Base-by-base conservation (phyloP, 2,888 invertebrate species). In the Pammene fasciana region DNA sequence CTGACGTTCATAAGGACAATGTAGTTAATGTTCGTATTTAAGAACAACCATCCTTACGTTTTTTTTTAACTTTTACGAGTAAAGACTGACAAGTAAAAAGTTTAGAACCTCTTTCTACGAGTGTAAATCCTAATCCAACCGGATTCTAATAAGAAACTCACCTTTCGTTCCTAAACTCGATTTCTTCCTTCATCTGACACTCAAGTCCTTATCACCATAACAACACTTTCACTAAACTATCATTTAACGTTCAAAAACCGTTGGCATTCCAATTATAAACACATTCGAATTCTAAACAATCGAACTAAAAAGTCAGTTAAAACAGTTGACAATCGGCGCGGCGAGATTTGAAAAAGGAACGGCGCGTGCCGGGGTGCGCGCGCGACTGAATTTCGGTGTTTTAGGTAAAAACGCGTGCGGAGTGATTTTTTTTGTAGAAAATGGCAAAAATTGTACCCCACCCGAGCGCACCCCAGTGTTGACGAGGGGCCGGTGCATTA, bases 351-450 rank as follows among this genome's bases (percentile, higher is more conserved):
- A 59, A 45, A 59, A 59, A 13, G 45, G 45, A 52, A 45, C 26
- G 82, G 82, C 89, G 80, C 90, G 89, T 90, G 91, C 80, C 72
- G 82, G 76, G 76, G 71, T 90, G 92, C 92, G 89, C 87, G 84
- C 85, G 87, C 89, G 89, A 81, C 80, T 77, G 82, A 88, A 89
- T 90, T 54, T 89, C 90, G 77, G 78, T 87, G 88, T 92, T 92
- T 92, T 91, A 87, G 79, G 90, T 91, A 91, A 92, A 90, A 92
- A 90, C 86, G 85, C 79, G 84, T 87, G 86, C 80, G 75, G 73
- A 76, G 76, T 77, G 76, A 77, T 85, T 86, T 86, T 89, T 90
- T 92, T 88, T 86, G 83, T 84, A 82, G 86, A 87, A 92, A 91
- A 91, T 87, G 87, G 86, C 90, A 89, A 92, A 90, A 90, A 85